Evolutionary conservation across 2,888 invertebrate species (phyloP), one percentile per base, ranked within the genome.

Genomic region (Drosophila anomalata): DNA sequence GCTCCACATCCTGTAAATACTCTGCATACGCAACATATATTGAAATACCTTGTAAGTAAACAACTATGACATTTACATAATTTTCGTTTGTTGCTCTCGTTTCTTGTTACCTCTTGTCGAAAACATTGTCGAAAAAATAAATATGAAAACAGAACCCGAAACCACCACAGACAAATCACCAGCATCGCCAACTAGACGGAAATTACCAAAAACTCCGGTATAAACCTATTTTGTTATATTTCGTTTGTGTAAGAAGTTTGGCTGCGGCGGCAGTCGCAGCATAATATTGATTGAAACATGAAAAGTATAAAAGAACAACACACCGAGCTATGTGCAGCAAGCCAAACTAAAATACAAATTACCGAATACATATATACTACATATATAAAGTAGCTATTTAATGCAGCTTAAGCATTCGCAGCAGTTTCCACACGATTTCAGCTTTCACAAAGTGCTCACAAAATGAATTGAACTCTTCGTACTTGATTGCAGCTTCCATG

Each of bases 141-240:
- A 62, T 55, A 70, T 63, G 51, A 75, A 56, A 57, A 73, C 95
- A 97, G 97, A 97, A 93, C 94, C 95, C 87, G 97, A 97, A 88
- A 89, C 82, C 92, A 89, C 87, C 65, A 94, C 94, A 91, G 96
- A 96, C 93, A 97, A 97, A 94, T 94, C 96, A 89, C 97, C 96
- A 90, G 95, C 96, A 84, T 97, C 97, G 90, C 97, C 97, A 90
- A 96, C 97, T 84, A 94, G 97, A 94, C 95, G 97, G 94, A 97
- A 97, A 95, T 94, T 98, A 93, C 97, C 97, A 92, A 97, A 97
- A 95, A 97, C 97, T 93, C 97, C 97, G 95, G 97, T 97, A 97
- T 96, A 97, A 96, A 95, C 93, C 73, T 78, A 76, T 85, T 87
- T 85, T 69, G 83, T 85, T 82, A 68, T 81, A 75, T 75, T 76